Evolutionary conservation across 1,140 invertebrate genomes (phyloP), one percentile per base, ranked within the genome.

Genomic region (Galleria mellonella): DNA sequence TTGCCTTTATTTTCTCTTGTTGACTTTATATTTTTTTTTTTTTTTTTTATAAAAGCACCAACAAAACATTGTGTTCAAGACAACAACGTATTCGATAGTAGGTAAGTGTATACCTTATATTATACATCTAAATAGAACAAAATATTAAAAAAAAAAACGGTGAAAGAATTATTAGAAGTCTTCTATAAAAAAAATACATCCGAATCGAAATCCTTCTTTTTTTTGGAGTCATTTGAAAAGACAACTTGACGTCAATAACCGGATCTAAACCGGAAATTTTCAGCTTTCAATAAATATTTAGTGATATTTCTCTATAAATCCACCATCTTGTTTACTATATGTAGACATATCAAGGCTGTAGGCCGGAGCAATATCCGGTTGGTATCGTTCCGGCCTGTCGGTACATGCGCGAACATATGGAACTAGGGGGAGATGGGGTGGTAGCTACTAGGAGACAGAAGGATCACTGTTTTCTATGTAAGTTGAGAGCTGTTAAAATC

Each of bases 291-390:
- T 23, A 3, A 23, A 23, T 3, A 3, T 3, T 23, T 23, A 23
- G 17, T 23, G 17, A 23, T 6, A 10, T 37, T 17, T 13, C 35
- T 37, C 15, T 37, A 37, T n/a, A 37, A 37, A 35, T 35, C 4
- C 11, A 8, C 12, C 4, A 15, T 17, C 35, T 17, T 37, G 35
- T 37, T 37, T 37, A 15, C 35, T 11, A 10, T 6, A 23, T 23
- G 6, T 23, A 23, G 2, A 23, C 6, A 23, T 23, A 37, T 37
- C 12, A 17, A 37, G 35, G 35, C 17, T 23, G 17, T 37, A 52
- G 50, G 62, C 62, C 55, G 49, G 48, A 35, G 60, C 60, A 63
- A 70, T 70, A 66, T 63, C 62, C 62, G 62, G 44, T 42, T 49
- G 43, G 49, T 46, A 55, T 62, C 51, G 54, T 28, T 50, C 38